These are phyloP conservation scores for Centropus unirufus DNA, from an alignment of 2,113 vertebrate species.

Conservation along the genomic window DNA sequence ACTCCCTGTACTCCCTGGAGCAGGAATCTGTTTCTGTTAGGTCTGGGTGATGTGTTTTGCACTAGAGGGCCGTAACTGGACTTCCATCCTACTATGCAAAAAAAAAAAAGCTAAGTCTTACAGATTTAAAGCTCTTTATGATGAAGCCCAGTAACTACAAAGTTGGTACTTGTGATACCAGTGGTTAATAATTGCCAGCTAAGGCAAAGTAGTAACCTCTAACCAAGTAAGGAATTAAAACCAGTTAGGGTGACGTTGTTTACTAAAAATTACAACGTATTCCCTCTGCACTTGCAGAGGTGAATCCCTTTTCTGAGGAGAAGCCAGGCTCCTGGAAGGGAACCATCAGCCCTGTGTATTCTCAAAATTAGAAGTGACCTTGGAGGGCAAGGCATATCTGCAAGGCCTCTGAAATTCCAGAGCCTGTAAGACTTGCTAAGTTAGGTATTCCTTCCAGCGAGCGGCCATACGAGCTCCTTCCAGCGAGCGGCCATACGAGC, in stretches of 20 bases:
- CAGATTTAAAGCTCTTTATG: neutral
- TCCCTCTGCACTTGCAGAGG: neutral
- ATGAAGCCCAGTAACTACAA: neutral
- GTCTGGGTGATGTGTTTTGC: neutral
- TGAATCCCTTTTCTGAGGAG: neutral
- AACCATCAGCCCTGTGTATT: neutral
- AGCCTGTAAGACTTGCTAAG: rapidly evolving
- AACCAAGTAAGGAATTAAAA: neutral
- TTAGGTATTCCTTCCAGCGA: neutral
- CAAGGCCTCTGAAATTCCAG: neutral
- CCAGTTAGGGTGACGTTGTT: neutral
- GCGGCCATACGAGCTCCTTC: neutral
- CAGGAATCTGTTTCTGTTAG: neutral
- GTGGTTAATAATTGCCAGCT: constrained; percentile 10
- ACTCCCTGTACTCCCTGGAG: neutral
- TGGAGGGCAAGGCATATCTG: neutral
- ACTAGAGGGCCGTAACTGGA: neutral
- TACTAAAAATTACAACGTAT: neutral
- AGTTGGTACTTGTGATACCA: neutral
- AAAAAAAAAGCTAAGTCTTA: neutral
- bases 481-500: neutral
- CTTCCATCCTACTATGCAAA: neutral
- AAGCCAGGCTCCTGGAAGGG: neutral
- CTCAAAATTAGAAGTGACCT: rapidly evolving
- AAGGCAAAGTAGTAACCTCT: neutral